These are phyloP conservation scores for Agrotis segetum DNA, from an alignment of 2,888 invertebrate species.

Conservation along the genomic window DNA sequence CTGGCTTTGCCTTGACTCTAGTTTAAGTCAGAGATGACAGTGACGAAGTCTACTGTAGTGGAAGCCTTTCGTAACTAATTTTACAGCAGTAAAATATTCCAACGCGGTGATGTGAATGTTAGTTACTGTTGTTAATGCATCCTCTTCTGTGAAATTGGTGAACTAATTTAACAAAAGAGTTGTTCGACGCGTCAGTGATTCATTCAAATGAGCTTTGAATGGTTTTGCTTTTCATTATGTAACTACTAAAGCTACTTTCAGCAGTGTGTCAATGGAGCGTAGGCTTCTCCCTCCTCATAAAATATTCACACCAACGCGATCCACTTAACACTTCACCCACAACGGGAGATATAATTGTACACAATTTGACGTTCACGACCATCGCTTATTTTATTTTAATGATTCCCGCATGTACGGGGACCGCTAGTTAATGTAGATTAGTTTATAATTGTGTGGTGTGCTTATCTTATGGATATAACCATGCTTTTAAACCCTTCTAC, in stretches of 20 bases:
- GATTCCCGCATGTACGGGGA: conserved; percentile 54
- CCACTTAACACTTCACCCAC: conserved; percentile 43
- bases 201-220: too few species aligned
- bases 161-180: too few species aligned
- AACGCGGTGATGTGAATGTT: too few species aligned
- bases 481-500: neutral
- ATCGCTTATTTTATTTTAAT: conserved; percentile 65
- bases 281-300: neutral
- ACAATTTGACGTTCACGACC: conserved; percentile 68
- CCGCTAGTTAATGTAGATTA: conserved; percentile 46
- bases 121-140: too few species aligned
- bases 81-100: too few species aligned
- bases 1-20: too few species aligned
- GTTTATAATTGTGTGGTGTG: conserved; percentile 34
- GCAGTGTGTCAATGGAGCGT: neutral
- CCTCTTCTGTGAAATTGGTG: too few species aligned
- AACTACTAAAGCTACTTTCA: neutral
- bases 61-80: too few species aligned
- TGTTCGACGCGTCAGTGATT: too few species aligned
- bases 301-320: conserved; percentile 22
- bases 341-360: conserved; percentile 58
- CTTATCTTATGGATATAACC: conserved; percentile 9
- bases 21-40: too few species aligned
- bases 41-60: too few species aligned
- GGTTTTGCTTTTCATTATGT: neutral